phyloP scores from a whole-genome alignment of 2,113 vertebrate genomes.

The pig (Sus scrofa) region T2T-Sscrofa CM000820.6:59859501-59860000 shows the following conservation, averaged over 20 bases:
- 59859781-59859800: neutral
- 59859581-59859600: neutral
- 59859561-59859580: neutral
- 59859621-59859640: conserved; percentile 75
- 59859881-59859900: neutral
- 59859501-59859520: neutral
- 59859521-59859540: neutral
- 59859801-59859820: neutral
- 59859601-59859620: conserved; percentile 72
- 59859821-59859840: too few species aligned
- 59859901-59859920: neutral
- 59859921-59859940: neutral
- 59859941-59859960: neutral
- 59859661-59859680: neutral
- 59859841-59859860: neutral
- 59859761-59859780: neutral
- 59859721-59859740: fast-evolving
- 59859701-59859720: neutral
- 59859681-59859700: neutral
- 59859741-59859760: neutral
- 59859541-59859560: neutral
- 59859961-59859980: neutral
- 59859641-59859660: conserved; percentile 76
- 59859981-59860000: neutral
- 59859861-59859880: neutral